A percentile compares a stretch with the other conserved stretches of the same genome.
These are phyloP conservation scores for Pterois miles DNA, from an alignment of 2,797 vertebrate species.

Conservation along the genomic window DNA sequence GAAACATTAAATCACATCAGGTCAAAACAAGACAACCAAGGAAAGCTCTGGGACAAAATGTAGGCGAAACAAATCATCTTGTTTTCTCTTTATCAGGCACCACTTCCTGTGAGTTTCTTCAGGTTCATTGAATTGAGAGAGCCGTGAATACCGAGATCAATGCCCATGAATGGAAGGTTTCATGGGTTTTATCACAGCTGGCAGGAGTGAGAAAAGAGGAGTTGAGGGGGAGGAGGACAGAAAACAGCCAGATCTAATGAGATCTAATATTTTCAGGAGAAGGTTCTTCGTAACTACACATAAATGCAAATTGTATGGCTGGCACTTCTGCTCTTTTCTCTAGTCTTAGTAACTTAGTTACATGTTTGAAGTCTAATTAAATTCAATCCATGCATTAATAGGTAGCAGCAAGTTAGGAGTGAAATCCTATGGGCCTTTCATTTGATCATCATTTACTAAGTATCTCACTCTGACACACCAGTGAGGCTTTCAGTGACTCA, in stretches of 20 bases:
- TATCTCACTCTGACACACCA: constrained; percentile 47
- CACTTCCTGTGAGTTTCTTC: constrained; percentile 43
- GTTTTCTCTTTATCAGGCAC: constrained; percentile 6
- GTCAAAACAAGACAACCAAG: background rate
- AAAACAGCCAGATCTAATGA: constrained; percentile 32
- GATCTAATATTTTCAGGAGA: background rate
- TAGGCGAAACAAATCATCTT: background rate
- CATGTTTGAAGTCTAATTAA: constrained; percentile 9
- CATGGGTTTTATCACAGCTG: constrained; percentile 15
- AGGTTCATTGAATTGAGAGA: constrained; percentile 9
- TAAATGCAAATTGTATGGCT: constrained; percentile 1
- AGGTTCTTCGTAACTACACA: constrained; percentile 1
- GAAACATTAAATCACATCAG: background rate
- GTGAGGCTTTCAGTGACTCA: constrained; percentile 56
- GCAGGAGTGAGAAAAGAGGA: background rate
- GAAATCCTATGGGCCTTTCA: background rate
- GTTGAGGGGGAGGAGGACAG: background rate
- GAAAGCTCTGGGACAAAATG: background rate
- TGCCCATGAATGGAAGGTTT: constrained; percentile 37
- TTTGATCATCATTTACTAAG: constrained; percentile 40
- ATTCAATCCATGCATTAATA: background rate
- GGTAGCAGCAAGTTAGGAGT: background rate
- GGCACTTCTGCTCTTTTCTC: background rate
- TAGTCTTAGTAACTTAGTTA: constrained; percentile 2
- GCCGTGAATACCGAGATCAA: constrained; percentile 14